Base-by-base conservation (phyloP, 2,888 invertebrate genomes). In the Bembecia ichneumoniformis region DNA sequence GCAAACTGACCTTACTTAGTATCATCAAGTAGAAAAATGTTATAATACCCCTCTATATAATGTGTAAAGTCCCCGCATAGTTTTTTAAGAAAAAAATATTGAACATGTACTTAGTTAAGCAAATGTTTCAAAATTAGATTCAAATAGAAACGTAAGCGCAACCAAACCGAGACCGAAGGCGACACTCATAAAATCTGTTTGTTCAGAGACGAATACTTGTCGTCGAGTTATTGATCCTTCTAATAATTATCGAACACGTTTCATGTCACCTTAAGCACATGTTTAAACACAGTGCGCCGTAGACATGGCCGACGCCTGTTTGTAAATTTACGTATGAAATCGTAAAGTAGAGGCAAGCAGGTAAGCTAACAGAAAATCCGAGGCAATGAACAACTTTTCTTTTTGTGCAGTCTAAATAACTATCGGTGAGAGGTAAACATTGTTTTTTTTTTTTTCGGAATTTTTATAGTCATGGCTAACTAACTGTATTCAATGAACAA, bases 221-320 rank as follows among this genome's bases (percentile, higher is more conserved):
- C 76, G 74, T 73, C 70, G 76, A 72, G 66, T 28, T 81, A 87
- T 87, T 87, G 86, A 84, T 87, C 84, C 84, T 87, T 87, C 84
- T 79, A 86, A 87, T 87, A 87, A 87, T 86, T 86, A 87, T 87
- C 82, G 87, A 77, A 79, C 87, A 87, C 82, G 86, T 86, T 86
- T 82, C 82, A 76, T 86, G 84, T 83, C 82, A 80, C 82, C 77
- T 80, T 43, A 44, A 73, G 73, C 68, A 69, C 68, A 74, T 73
- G 75, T 75, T 81, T 79, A 82, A 83, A 87, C 69, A 84, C 70
- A 71, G 75, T 72, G 65, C 79, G 73, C 74, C 74, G 74, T 78
- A 79, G 76, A 79, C 71, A 63, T 66, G 66, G 63, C 60, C 59
- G 68, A 60, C 61, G 66, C 61, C 68, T 78, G 78, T 82, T 81